Evolutionary conservation across 2,888 invertebrate genomes (phyloP), one percentile per base, ranked within the genome.

Genomic region (Bombylius discolor): DNA sequence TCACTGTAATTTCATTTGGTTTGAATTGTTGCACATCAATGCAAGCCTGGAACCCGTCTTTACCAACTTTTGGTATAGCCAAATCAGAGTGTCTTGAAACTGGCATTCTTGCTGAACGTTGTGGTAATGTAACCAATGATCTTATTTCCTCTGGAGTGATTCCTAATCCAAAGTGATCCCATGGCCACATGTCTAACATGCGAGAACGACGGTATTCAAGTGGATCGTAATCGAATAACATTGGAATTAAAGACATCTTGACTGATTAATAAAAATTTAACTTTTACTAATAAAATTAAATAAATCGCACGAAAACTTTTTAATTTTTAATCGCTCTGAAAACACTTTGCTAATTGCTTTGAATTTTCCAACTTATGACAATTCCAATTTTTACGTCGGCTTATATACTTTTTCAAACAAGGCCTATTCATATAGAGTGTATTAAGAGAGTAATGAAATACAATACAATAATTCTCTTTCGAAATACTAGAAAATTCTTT

Each of bases 11-110:
- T 68, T 87, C 86, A 45, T 81, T 80, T 0, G 85, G 85, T 49
- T 80, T 73, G 65, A 85, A 87, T 64, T 85, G 84, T 62, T 81
- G 81, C 1, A 85, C 82, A 64, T 86, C 84, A 61, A 85, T 70
- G 62, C 80, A 79, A 5, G 84, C 82, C 70, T 84, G 82, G 61
- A 84, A 84, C 59, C 84, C 83, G 64, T 84, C 81, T 23, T 81
- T 80, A 64, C 82, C 82, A 46, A 77, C n/a, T 45, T 13, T 45
- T 45, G 45, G n/a, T 14, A 32, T 7, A 36, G 13, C 6, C 11
- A 49, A 8, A n/a, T 49, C 49, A 7, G 11, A 11, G 8, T 42
- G 39, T 11, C 39, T 7, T 23, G 39, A 11, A 8, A 23, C 34
- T 13, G n/a, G 4, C 4, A n/a, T 36, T 31, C 34, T 8, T 31